A percentile compares a stretch with the other conserved stretches of the same genome.
These are phyloP conservation scores for Diphyllodes magnificus DNA, from an alignment of 2,113 vertebrate genomes.

Conservation along the genomic window DNA sequence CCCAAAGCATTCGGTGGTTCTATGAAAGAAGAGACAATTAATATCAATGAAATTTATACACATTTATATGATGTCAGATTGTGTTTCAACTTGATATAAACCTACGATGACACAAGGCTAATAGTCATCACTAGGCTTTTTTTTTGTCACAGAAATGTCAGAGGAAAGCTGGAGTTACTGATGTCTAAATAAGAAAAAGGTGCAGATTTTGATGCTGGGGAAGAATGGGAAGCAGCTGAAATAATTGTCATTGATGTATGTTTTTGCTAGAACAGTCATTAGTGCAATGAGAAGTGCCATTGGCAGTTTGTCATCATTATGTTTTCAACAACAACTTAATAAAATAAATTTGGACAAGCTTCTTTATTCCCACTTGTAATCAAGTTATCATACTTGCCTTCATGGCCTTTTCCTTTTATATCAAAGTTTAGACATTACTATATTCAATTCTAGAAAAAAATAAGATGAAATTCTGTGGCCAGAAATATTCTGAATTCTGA, in stretches of 20 bases:
- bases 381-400: not conserved
- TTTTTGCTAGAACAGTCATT: not conserved
- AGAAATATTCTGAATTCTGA: not conserved
- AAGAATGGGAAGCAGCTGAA: not conserved
- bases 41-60: not conserved
- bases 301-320: not conserved
- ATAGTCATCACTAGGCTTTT: not conserved
- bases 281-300: not conserved
- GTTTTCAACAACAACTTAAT: not conserved
- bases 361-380: not conserved
- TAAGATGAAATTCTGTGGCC: not conserved
- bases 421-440: not conserved
- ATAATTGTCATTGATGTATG: not conserved
- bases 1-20: not conserved
- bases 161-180: not conserved
- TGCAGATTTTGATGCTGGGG: not conserved
- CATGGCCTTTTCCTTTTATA: not conserved
- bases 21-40: not conserved
- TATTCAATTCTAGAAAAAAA: not conserved
- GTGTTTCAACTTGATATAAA: not conserved
- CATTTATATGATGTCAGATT: not conserved
- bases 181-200: not conserved
- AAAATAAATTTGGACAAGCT: not conserved
- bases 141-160: not conserved
- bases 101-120: not conserved